Evolutionary conservation across 2,888 invertebrate species (phyloP).

Genomic region (Silvanus unidentatus): DNA sequence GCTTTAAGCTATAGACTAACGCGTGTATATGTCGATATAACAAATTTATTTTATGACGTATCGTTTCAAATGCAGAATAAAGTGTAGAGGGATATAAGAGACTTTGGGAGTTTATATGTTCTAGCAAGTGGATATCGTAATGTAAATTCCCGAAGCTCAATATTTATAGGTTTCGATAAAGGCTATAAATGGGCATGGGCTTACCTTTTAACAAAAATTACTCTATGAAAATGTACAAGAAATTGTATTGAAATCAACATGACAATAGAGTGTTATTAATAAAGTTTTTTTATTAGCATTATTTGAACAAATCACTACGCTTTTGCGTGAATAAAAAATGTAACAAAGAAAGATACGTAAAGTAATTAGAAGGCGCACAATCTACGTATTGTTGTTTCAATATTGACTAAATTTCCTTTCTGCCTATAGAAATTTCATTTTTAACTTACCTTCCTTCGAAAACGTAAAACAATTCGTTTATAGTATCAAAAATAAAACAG

Average conservation of each 20-base stretch:
- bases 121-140: conserved; percentile 38
- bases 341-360: too few species aligned
- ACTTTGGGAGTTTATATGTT: conserved; percentile 31
- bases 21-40: too few species aligned
- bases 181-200: conserved; percentile 26
- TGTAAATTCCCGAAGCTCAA: conserved; percentile 37
- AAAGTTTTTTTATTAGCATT: too few species aligned
- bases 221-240: conserved; percentile 26
- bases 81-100: conserved; percentile 22
- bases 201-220: conserved; percentile 22
- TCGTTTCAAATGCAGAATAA: conserved; percentile 19
- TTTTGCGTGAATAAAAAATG: too few species aligned
- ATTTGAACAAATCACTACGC: too few species aligned
- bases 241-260: conserved; percentile 12
- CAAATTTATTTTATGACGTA: conserved; percentile 14
- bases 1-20: too few species aligned
- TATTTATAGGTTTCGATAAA: conserved; percentile 34
- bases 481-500: too few species aligned
- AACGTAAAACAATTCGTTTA: too few species aligned
- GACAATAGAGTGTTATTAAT: too few species aligned
- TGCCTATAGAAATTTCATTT: background rate
- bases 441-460: background rate
- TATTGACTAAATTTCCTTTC: background rate
- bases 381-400: background rate
- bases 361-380: too few species aligned